A percentile compares a stretch with the other conserved stretches of the same genome.
Conservation (phyloP, 1,140 invertebrate species). For the Euborellia annulipes region DNA sequence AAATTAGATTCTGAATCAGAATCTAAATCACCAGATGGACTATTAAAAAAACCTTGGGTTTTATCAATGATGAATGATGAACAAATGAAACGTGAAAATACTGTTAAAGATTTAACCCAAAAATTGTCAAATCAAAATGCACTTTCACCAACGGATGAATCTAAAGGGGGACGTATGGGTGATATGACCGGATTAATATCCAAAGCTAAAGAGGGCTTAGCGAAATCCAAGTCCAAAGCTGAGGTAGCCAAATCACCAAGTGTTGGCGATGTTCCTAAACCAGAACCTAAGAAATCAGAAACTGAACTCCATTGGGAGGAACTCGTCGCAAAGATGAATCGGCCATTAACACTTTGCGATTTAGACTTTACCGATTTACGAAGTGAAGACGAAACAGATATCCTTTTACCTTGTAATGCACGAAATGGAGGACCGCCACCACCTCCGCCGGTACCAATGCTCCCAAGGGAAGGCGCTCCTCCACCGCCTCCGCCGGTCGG, state of each 20-base stretch:
- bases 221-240: constrained; percentile 61
- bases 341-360: constrained; percentile 82
- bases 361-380: constrained; percentile 90
- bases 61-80: constrained; percentile 35
- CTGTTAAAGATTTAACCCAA: constrained; percentile 73
- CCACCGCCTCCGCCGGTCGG: constrained; percentile 29
- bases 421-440: constrained; percentile 18
- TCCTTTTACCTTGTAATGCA: constrained; percentile 12
- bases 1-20: constrained; percentile 36
- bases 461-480: constrained; percentile 18
- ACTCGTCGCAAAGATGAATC: constrained; percentile 57
- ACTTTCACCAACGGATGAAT: constrained; percentile 36
- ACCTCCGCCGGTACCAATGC: constrained; percentile 16
- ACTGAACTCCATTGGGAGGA: constrained; percentile 93
- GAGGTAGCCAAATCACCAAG: constrained; percentile 51
- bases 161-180: constrained; percentile 35
- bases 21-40: neutral
- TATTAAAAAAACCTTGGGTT: constrained; percentile 43
- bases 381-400: constrained; percentile 40
- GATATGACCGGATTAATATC: constrained; percentile 80
- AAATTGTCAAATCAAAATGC: constrained; percentile 56
- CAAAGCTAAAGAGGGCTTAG: constrained; percentile 81
- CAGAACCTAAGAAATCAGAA: constrained; percentile 73
- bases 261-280: constrained; percentile 38
- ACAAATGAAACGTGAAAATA: constrained; percentile 54